These are phyloP conservation scores for Adelosebastes latens DNA, from an alignment of 2,797 vertebrate species.

Conservation along the genomic window DNA sequence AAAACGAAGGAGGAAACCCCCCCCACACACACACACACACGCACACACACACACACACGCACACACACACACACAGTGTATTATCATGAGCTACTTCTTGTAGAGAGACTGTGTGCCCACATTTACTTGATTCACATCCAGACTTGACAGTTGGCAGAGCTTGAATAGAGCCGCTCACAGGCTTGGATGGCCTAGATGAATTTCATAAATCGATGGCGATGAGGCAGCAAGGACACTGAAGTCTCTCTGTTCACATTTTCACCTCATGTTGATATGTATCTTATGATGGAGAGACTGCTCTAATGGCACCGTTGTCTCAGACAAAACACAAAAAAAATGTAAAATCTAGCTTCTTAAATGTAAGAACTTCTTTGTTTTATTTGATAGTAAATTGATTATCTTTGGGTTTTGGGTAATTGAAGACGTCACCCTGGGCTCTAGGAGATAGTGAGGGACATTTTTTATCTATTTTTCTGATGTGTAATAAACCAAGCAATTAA, in stretches of 20 bases:
- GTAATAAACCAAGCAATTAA: neutral
- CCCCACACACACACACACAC: neutral
- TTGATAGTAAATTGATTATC: neutral
- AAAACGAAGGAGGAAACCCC: conserved; percentile 59
- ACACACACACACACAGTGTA: conserved; percentile 15
- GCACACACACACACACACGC: conserved; percentile 19
- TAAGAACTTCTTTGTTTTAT: neutral
- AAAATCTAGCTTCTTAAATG: neutral
- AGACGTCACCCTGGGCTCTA: neutral
- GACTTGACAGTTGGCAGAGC: conserved; percentile 49
- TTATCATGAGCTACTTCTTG: conserved; percentile 43
- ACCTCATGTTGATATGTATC: neutral
- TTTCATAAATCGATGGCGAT: conserved; percentile 36
- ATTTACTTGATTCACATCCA: conserved; percentile 58
- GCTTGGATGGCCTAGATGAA: conserved; percentile 38
- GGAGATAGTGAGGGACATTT: neutral
- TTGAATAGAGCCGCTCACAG: conserved; percentile 49
- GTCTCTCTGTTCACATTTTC: conserved; percentile 12
- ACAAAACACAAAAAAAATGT: neutral
- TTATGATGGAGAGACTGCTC: neutral
- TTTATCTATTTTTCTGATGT: neutral
- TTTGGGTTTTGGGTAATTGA: neutral
- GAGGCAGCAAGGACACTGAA: conserved; percentile 7
- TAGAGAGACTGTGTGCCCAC: conserved; percentile 35
- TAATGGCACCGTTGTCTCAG: neutral